Base-by-base conservation (phyloP, 1,140 invertebrate species). In the Eumaeus atala region DNA sequence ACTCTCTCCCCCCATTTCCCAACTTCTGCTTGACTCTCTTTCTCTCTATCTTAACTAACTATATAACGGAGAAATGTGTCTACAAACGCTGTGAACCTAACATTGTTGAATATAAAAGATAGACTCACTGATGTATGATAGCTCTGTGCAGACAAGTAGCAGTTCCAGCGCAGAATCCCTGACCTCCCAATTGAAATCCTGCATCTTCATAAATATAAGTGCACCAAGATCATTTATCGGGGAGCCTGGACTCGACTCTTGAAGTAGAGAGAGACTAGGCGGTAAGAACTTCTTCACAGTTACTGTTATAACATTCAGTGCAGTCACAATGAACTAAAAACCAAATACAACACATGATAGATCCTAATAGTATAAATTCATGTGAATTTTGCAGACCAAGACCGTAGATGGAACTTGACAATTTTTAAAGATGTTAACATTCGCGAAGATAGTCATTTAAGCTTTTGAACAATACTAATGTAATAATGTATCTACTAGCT, bases 131-230 rank as follows among this genome's bases (percentile, higher is more conserved):
- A 89, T 79, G 80, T 91, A 90, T 0, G 92, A 91, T 50, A 94
- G 91, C 28, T 86, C 82, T 1, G 92, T 90, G 60, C 94, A 91
- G 0, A 92, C 91, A 18, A 89, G 90, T 11, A 94, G 71, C 28
- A 94, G 77, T 80, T 95, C 93, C 4, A 95, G 71, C 0, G 92
- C 91, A 3, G 91, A 92, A 61, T 95, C 93, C 42, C 92, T 87
- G 8, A 95, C 90, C 74, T 94, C 93, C 93, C 93, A 95, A 36
- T 91, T 87, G 9, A 88, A 70, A 69, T 94, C 92, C 44, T 93
- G 91, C 67, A 94, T 84, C 67, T 93, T 92, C 72, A 90, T 90
- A 6, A 90, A 90, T 0, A 95, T 87, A 0, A 92, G 90, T 38
- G 89, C 82, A 0, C 92, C 92, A 0, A 95, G 77, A 37, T 91